phyloP scores from a whole-genome alignment of 2,113 vertebrate genomes.

The Benitochromis conjunctus region DNA sequence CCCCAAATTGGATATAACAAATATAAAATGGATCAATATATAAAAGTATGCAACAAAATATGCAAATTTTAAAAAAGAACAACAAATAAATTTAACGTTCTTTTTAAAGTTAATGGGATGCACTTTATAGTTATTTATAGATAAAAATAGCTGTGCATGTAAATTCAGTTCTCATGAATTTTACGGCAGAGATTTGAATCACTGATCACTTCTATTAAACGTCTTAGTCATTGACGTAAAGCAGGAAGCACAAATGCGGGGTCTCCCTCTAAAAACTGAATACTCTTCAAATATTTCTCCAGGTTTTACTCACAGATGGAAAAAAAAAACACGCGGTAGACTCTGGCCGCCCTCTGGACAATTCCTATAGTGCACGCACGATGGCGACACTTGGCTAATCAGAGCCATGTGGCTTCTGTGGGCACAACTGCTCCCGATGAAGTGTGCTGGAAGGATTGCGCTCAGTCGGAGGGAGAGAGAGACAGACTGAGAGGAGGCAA shows the following conservation, averaged over 20 bases:
- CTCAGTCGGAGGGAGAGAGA: slow-evolving; percentile 27
- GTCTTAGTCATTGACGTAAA: not conserved
- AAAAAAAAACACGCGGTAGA: not conserved
- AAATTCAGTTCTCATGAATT: not conserved
- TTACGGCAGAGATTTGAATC: not conserved
- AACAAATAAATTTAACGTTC: not conserved
- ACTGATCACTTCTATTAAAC: not conserved
- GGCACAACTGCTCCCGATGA: not conserved
- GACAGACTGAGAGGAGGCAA: not conserved
- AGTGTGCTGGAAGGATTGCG: slow-evolving; percentile 42
- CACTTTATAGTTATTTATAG: not conserved
- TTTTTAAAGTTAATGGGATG: not conserved
- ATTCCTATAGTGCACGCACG: slow-evolving; percentile 43
- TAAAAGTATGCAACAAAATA: not conserved
- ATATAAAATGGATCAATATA: not conserved
- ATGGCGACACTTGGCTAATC: slow-evolving; percentile 58
- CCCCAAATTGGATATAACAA: not conserved
- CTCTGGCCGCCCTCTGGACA: not conserved
- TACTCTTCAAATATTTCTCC: not conserved
- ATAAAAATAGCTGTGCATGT: not conserved
- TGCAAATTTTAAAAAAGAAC: not conserved
- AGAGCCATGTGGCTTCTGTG: slow-evolving; percentile 55
- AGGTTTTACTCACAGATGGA: not conserved
- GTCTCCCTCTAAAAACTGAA: not conserved
- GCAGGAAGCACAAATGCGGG: not conserved